These are phyloP conservation scores for Rhimphoctona megacephalus DNA, from an alignment of 2,888 invertebrate species.

Conservation along the genomic window DNA sequence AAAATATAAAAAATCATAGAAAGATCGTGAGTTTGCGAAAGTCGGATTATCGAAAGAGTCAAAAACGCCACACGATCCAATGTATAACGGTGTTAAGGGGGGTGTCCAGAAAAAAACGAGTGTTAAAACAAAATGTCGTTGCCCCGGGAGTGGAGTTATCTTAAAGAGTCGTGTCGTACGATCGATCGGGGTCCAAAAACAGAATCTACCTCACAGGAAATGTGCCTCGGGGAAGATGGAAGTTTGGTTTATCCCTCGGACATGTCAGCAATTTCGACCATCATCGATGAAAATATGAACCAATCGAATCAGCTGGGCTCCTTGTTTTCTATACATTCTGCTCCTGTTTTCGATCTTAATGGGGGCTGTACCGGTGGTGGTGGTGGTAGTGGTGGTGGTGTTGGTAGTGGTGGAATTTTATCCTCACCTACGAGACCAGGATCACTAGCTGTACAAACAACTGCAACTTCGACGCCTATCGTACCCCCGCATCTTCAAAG, in stretches of 20 bases:
- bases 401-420: slow-evolving; percentile 51
- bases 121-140: slow-evolving; percentile 86
- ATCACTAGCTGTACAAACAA: slow-evolving; percentile 85
- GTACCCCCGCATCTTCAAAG: slow-evolving; percentile 84
- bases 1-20: neutral
- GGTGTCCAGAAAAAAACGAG: slow-evolving; percentile 75
- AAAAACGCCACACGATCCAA: slow-evolving; percentile 78
- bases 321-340: slow-evolving; percentile 89
- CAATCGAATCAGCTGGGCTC: slow-evolving; percentile 87
- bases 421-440: slow-evolving; percentile 84
- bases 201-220: slow-evolving; percentile 79
- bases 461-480: slow-evolving; percentile 82
- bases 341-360: slow-evolving; percentile 86
- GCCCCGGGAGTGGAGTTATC: slow-evolving; percentile 88
- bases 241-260: slow-evolving; percentile 61
- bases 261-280: slow-evolving; percentile 64
- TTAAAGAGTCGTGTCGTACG: slow-evolving; percentile 85
- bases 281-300: slow-evolving; percentile 83
- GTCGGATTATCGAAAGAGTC: slow-evolving; percentile 24
- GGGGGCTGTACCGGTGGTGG: slow-evolving; percentile 65
- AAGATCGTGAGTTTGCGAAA: slow-evolving; percentile 16
- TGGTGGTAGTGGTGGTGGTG: slow-evolving; percentile 40
- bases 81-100: slow-evolving; percentile 83
- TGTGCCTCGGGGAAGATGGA: slow-evolving; percentile 75
- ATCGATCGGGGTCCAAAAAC: slow-evolving; percentile 72